Evolutionary conservation across 2,113 vertebrate genomes (phyloP).

Genomic region (Pipra filicauda): DNA sequence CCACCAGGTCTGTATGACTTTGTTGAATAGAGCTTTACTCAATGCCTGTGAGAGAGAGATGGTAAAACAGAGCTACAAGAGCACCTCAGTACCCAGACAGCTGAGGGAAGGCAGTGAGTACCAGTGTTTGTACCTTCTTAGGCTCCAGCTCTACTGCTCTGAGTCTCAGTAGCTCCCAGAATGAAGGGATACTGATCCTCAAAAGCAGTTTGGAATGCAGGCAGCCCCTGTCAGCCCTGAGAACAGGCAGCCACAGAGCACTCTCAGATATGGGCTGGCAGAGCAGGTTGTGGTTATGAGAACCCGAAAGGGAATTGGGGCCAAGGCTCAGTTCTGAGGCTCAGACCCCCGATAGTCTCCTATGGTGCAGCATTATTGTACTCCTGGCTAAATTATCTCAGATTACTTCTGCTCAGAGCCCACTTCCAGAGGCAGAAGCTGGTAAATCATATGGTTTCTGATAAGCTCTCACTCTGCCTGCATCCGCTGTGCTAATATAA

Average conservation of each 20-base stretch:
- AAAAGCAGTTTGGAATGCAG: neutral
- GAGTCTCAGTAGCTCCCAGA: neutral
- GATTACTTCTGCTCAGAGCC: slow-evolving; percentile 26
- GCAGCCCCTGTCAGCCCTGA: neutral
- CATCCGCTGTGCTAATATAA: slow-evolving; percentile 17
- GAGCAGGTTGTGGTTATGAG: neutral
- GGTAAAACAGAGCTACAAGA: neutral
- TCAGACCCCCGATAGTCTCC: neutral
- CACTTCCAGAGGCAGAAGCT: slow-evolving; percentile 22
- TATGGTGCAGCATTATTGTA: neutral
- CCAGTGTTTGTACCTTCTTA: neutral
- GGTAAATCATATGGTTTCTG: slow-evolving; percentile 16
- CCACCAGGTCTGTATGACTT: neutral
- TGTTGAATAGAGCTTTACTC: neutral
- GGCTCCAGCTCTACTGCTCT: neutral
- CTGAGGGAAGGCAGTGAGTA: neutral
- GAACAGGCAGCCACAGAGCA: neutral
- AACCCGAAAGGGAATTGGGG: neutral
- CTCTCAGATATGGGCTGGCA: neutral
- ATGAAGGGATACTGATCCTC: neutral
- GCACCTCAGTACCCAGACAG: neutral
- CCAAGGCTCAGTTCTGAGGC: neutral
- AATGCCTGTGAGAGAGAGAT: neutral
- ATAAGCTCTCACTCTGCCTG: neutral
- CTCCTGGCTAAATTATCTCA: slow-evolving; percentile 28